Base-by-base conservation (phyloP, 2,888 invertebrate genomes). In the Alcis repandata region DNA sequence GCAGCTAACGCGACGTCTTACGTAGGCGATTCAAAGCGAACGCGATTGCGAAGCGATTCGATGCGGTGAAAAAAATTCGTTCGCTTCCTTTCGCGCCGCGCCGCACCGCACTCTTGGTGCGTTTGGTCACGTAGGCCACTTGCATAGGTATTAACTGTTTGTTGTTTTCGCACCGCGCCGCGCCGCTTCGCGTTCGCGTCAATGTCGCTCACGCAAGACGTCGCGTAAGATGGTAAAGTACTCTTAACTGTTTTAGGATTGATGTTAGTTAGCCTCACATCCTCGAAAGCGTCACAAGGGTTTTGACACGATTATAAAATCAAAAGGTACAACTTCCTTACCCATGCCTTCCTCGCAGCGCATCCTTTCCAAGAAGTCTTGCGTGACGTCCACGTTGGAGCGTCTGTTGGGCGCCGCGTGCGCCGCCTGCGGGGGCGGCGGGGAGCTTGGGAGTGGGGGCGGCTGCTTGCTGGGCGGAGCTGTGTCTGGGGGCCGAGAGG, bases 361-460 rank as follows among this genome's bases (percentile, higher is more conserved):
- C 41, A 71, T 15, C 10, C 46, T 56, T 3, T 68, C 48, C 22
- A 73, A 51, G 65, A 70, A 73, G 4, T 69, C 69, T 7, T 43
- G 20, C 3, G 65, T 67, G 43, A 45, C 20, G 13, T 63, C 59
- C 0, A 13, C n/a, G 0, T 40, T 38, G 3, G 46, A 27, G 6
- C 41, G 11, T 27, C 38, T 58, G 43, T 38, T 38, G 0, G 46
- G 43, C 0, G 46, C 27, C 13, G 53, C 51, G 49, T 33, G 61
- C 51, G 36, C 36, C 6, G n/a, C 8, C 10, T n/a, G 27, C 1
- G 33, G 3, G 33, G 51, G 51, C 7, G 51, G 51, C 51, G 1
- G 11, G 33, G 33, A 1, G 19, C 19, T 2, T 6, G 33, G 51
- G 1, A 36, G 33, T 0, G 51, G 51, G n/a, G 20, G 45, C 7